Base-by-base conservation (phyloP, 2,113 vertebrate genomes). In the Tragelaphus imberbis region DNA sequence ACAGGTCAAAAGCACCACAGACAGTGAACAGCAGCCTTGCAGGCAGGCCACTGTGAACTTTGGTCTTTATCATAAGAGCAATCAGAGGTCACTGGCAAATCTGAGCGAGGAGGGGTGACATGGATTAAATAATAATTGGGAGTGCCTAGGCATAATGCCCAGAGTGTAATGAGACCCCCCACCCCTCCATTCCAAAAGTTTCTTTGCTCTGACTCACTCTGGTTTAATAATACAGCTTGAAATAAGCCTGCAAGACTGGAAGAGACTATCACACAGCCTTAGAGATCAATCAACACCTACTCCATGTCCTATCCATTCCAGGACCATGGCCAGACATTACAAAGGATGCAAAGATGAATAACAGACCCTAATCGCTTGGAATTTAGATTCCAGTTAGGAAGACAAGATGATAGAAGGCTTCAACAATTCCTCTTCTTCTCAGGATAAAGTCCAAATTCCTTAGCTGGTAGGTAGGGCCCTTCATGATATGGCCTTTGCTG, bases 351-450 rank as follows among this genome's bases (percentile, higher is more conserved):
- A 81, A 95, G 68, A 97, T 93, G 82, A 96, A 55, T 55, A 92
- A 63, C 61, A 97, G 56, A 75, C 59, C 58, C 61, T 58, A 56
- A 56, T 90, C 65, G 93, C 68, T 89, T 59, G 88, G 81, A 82
- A 92, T 94, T 95, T 93, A 97, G 84, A 91, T 90, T 94, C 84
- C 82, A 95, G 77, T 65, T 91, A 84, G 40, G 71, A 86, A 97
- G 82, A 95, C 40, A 80, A 68, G 80, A 93, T 63, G 81, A 92
- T 2, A 84, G 90, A 90, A 80, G 53, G 51, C 33, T 86, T 86
- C 58, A 56, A 53, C 11, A 5, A 33, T 47, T 84, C n/a, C 25
- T 47, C 44, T 81, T 89, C 87, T 68, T 95, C 91, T 91, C 75
- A 92, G 56, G 55, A 90, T 55, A 53, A 95, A 93, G 84, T 55